Base-by-base conservation (phyloP, 2,888 invertebrate species). In the Oscheius sp. region DNA sequence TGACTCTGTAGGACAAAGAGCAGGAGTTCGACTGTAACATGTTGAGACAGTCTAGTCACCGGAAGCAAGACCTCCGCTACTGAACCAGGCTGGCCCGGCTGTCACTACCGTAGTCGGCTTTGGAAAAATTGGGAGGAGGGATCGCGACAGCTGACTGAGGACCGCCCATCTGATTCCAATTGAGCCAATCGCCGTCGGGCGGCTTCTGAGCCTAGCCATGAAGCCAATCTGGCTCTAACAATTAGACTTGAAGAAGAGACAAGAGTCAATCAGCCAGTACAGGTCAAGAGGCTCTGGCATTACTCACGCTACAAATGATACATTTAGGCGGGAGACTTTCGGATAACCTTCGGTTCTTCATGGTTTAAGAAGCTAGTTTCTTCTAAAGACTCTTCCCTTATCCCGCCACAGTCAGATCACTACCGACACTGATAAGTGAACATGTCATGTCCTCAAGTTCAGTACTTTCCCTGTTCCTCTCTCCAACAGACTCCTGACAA, bases 111-210 rank as follows among this genome's bases (percentile, higher is more conserved):
- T 68, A 68, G 55, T 53, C 7, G 42, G 42, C 42, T 42, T 42
- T 42, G 42, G 42, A 42, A 53, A n/a, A n/a, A 68, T 53, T 68
- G 68, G 55, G 55, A 65, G 48, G 65, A 60, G 65, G 65, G 42
- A 53, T 68, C 68, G 68, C 68, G 68, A 68, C 68, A 68, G 68
- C 68, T 68, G 68, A 68, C 68, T 10, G 42, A 10, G 55, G 42
- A 21, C 63, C 73, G 73, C 73, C 73, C 65, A 21, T 33, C 73
- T 73, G 73, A 73, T 73, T 35, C 73, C 73, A 73, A 73, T 73
- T 73, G 73, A 63, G 65, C 73, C 73, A 73, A 73, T 73, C 73
- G 58, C 51, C 63, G 63, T 13, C 47, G 58, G 57, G 57, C 57
- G 58, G n/a, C 11, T 57, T 42, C 21, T 37, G 47, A 29, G 42